Evolutionary conservation across 2,888 invertebrate genomes (phyloP).

Genomic region (Branchellion lobata): DNA sequence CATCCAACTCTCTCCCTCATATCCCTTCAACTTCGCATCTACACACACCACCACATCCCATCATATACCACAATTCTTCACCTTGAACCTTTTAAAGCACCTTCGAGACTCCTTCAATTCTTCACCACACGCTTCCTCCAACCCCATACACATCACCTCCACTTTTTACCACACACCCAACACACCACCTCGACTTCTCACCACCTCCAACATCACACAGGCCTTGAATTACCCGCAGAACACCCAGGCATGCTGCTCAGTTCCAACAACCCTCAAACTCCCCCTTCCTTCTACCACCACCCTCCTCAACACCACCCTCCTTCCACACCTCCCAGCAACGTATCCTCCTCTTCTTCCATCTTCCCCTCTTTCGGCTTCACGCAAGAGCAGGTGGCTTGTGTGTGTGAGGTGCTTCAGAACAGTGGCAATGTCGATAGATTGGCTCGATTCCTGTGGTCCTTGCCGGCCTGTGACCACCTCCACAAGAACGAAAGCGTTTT

Average conservation of each 20-base stretch:
- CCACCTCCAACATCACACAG: neutral
- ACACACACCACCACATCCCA: neutral
- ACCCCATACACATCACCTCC: no score
- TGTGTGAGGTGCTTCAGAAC: conserved; percentile 94
- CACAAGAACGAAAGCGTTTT: conserved; percentile 95
- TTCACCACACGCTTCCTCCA: no score
- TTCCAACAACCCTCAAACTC: neutral
- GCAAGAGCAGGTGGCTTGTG: conserved; percentile 97
- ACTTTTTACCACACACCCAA: no score
- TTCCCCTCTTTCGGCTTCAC: conserved; percentile 70
- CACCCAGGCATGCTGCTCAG: neutral
- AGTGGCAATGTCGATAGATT: conserved; percentile 93
- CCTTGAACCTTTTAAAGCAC: no score
- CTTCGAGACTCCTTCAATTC: no score
- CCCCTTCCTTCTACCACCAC: neutral
- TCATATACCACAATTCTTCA: no score
- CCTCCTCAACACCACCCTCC: neutral
- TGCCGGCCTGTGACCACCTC: conserved; percentile 91
- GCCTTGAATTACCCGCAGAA: neutral
- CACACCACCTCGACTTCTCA: no score
- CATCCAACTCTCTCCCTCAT: no score
- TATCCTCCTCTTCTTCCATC: neutral
- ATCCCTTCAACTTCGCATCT: neutral
- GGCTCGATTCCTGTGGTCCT: conserved; percentile 91
- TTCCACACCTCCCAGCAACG: neutral